Evolutionary conservation across 2,113 vertebrate species (phyloP).

Genomic region (Bos taurus): ARS-UCD2.0 NC_037333.1:72351501-72352000

Average conservation of each 20-base stretch:
- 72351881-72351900: neutral
- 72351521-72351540: neutral
- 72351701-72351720: neutral
- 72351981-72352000: neutral
- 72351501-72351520: neutral
- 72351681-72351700: neutral
- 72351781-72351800: neutral
- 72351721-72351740: neutral
- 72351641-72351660: neutral
- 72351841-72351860: neutral
- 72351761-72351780: neutral
- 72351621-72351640: neutral
- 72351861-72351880: neutral
- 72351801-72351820: neutral
- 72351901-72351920: neutral
- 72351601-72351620: neutral
- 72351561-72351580: neutral
- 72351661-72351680: neutral
- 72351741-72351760: neutral
- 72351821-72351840: neutral
- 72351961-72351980: neutral
- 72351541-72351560: neutral
- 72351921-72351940: neutral
- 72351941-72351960: neutral
- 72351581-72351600: neutral